A percentile compares a stretch with the other conserved stretches of the same genome.
phyloP scores from a whole-genome alignment of 2,888 invertebrate species.

The Plemyria rubiginata region DNA sequence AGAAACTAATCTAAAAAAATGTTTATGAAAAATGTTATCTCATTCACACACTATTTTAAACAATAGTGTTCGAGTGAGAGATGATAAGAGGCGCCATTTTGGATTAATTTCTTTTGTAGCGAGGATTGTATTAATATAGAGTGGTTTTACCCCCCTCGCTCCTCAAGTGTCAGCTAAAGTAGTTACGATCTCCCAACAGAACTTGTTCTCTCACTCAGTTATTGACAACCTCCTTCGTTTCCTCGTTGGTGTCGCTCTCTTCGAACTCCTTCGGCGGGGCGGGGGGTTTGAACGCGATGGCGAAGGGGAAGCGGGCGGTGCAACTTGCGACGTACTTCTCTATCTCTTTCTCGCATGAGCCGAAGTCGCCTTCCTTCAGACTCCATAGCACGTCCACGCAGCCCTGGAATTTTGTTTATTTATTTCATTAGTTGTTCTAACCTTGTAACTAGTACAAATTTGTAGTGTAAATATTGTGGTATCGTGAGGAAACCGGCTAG shows the following conservation, averaged over 20 bases:
- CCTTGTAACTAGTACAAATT: too few relatives aligned
- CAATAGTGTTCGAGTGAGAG: too few relatives aligned
- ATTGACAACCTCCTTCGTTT: conserved; percentile 58
- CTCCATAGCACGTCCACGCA: conserved; percentile 92
- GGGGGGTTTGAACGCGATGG: conserved; percentile 88
- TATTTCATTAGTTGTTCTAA: too few relatives aligned
- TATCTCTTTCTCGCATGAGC: conserved; percentile 87
- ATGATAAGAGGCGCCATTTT: too few relatives aligned
- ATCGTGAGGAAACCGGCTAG: too few relatives aligned
- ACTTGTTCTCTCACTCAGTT: conserved; percentile 50
- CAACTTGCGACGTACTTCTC: conserved; percentile 90
- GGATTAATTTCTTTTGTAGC: too few relatives aligned
- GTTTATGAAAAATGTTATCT: too few relatives aligned
- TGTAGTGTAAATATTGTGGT: too few relatives aligned
- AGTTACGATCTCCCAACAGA: conserved; percentile 31
- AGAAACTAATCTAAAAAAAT: too few relatives aligned
- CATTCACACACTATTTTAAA: too few relatives aligned
- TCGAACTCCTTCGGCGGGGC: conserved; percentile 35
- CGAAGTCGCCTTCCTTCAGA: conserved; percentile 92
- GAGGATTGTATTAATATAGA: background rate
- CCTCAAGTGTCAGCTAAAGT: conserved; percentile 22
- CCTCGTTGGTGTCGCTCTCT: conserved; percentile 40
- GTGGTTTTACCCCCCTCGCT: conserved; percentile 6
- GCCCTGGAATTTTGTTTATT: conserved; percentile 81
- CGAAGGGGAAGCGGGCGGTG: conserved; percentile 90